These are phyloP conservation scores for Actinia equina DNA, from an alignment of 64 coral and sea anemone genomes.

Conservation along the genomic window DNA sequence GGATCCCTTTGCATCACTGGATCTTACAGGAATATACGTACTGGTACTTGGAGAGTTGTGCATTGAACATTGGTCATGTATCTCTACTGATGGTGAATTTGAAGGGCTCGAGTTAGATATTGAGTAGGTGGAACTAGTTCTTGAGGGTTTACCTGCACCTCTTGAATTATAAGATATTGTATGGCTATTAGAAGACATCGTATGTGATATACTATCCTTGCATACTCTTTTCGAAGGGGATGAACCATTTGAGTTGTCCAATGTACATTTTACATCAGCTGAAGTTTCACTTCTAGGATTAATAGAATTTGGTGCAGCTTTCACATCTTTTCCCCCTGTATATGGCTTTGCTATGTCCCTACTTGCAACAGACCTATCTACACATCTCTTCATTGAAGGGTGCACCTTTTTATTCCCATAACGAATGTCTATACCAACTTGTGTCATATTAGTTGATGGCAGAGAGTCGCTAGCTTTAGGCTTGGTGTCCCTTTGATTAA, in stretches of 20 bases:
- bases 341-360: neutral
- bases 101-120: neutral
- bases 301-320: neutral
- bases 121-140: neutral
- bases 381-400: neutral
- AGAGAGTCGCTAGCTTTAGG: neutral
- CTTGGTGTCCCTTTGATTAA: neutral
- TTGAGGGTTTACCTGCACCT: neutral
- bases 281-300: neutral
- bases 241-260: neutral
- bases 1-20: neutral
- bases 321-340: neutral
- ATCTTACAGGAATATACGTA: neutral
- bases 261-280: neutral
- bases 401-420: neutral
- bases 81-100: neutral
- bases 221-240: neutral
- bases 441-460: neutral
- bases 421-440: slow-evolving; percentile 23
- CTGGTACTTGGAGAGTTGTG: neutral
- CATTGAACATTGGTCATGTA: neutral
- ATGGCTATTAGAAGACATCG: neutral
- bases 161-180: neutral
- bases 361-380: neutral
- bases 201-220: neutral